These are phyloP conservation scores for Parauchenoglanis punctatus DNA, from an alignment of 2,797 vertebrate species.

Conservation along the genomic window DNA sequence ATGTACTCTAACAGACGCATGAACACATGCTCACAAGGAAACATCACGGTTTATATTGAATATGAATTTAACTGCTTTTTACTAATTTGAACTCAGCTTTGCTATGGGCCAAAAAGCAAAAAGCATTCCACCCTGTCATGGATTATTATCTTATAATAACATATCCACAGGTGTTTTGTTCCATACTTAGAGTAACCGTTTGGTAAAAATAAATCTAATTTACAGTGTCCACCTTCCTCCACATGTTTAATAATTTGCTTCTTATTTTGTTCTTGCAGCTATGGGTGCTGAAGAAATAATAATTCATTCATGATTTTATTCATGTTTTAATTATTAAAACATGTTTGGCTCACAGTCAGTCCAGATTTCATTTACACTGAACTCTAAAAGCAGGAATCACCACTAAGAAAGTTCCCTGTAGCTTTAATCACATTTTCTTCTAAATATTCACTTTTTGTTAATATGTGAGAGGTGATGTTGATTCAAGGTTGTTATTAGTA, in stretches of 20 bases:
- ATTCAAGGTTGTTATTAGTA: neutral
- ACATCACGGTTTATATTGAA: neutral
- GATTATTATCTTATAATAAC: neutral
- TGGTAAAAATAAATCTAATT: neutral
- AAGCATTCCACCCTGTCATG: neutral
- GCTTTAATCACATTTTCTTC: neutral
- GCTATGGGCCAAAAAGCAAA: too few relatives aligned
- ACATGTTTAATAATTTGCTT: neutral
- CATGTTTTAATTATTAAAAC: neutral
- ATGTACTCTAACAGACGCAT: neutral
- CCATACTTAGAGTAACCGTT: neutral
- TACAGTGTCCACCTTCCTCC: neutral
- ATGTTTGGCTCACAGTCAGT: neutral
- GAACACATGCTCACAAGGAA: neutral
- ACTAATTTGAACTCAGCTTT: neutral
- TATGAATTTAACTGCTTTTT: neutral
- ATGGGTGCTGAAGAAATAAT: neutral
- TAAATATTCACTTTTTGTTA: too few relatives aligned
- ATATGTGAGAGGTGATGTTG: neutral
- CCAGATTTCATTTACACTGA: slow-evolving; percentile 5
- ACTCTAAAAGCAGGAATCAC: neutral
- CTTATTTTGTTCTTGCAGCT: neutral
- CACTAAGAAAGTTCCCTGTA: neutral
- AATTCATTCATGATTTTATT: slow-evolving; percentile 7
- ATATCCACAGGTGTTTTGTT: neutral